Conservation (phyloP, 1,140 invertebrate genomes). For the Trachymyrmex septentrionalis region DNA sequence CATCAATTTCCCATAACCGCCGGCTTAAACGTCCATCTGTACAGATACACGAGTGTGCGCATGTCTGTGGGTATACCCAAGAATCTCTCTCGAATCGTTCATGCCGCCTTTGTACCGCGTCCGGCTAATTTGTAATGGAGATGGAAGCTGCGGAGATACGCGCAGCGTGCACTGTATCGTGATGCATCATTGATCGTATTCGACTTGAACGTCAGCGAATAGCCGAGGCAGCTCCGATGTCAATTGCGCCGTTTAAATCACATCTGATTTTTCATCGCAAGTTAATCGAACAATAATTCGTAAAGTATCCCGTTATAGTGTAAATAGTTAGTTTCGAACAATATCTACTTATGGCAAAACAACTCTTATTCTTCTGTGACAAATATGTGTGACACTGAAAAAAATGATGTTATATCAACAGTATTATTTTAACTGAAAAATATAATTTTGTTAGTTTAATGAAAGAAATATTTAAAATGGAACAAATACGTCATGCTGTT, state of each 20-base stretch:
- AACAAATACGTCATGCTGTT: no score
- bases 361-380: background rate
- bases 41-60: background rate
- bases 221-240: background rate
- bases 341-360: background rate
- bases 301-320: background rate
- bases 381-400: background rate
- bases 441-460: no score
- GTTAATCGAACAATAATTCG: background rate
- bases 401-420: no score
- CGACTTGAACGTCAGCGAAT: background rate
- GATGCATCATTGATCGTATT: constrained; percentile 45
- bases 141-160: constrained; percentile 56
- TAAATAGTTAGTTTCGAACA: background rate
- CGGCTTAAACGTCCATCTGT: constrained; percentile 49
- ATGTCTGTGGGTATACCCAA: background rate
- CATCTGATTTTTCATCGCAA: background rate
- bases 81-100: constrained; percentile 25
- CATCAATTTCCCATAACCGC: constrained; percentile 63
- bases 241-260: constrained; percentile 28
- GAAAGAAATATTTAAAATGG: no score
- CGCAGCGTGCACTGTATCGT: background rate
- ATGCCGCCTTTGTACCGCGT: constrained; percentile 3
- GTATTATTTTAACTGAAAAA: no score
- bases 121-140: constrained; percentile 48